phyloP scores from a whole-genome alignment of 1,140 invertebrate genomes.

The Trachymyrmex septentrionalis region DNA sequence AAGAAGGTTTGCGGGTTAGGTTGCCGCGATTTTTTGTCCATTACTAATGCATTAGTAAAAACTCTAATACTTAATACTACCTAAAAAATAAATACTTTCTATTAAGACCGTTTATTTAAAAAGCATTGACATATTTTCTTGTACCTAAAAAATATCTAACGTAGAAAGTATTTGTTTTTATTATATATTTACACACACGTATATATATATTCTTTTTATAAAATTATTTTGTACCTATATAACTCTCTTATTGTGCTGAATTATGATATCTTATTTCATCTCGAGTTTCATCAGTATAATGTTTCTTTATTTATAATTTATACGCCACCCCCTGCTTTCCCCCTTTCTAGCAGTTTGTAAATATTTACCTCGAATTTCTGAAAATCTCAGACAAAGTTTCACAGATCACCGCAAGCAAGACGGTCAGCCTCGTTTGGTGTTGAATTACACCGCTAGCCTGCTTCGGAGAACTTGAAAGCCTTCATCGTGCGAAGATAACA shows the following conservation, averaged over 20 bases:
- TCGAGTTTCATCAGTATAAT: background rate
- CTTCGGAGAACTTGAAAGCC: constrained; percentile 45
- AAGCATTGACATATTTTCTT: background rate
- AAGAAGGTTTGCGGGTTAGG: no score
- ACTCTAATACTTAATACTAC: no score
- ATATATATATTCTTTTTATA: background rate
- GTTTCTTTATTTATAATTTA: constrained; percentile 36
- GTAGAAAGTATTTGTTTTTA: background rate
- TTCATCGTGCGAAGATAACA: constrained; percentile 53
- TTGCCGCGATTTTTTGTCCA: no score
- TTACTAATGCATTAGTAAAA: no score
- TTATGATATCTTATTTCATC: constrained; percentile 33
- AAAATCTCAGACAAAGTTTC: constrained; percentile 75
- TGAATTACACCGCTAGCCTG: constrained; percentile 61
- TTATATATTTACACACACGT: background rate
- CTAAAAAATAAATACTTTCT: no score
- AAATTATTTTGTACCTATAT: background rate
- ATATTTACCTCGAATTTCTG: constrained; percentile 78
- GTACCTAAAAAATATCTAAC: background rate
- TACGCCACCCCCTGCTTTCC: constrained; percentile 39
- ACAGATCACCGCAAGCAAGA: constrained; percentile 73
- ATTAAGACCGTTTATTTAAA: no score
- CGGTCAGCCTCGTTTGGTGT: constrained; percentile 66
- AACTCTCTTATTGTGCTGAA: constrained; percentile 65
- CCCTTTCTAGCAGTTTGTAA: constrained; percentile 72